These are phyloP conservation scores for Argentina silus DNA, from an alignment of 2,797 vertebrate species.

Conservation along the genomic window DNA sequence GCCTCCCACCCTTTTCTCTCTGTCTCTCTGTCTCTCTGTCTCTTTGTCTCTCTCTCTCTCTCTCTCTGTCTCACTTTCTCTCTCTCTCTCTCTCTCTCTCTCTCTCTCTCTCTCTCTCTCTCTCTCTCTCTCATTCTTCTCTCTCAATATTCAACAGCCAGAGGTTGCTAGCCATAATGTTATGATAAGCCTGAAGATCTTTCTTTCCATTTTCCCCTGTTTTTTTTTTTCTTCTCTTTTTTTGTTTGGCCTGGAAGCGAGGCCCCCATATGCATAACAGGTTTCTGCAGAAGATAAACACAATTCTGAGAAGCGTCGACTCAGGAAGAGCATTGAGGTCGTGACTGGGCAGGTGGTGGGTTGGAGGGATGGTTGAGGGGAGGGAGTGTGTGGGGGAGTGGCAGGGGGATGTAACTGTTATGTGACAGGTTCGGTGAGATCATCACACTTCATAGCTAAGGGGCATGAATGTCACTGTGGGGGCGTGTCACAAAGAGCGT, in stretches of 20 bases:
- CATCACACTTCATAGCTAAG: conserved; percentile 39
- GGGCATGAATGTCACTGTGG: conserved; percentile 54
- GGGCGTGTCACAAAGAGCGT: conserved; percentile 52
- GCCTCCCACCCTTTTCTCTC: not conserved
- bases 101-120: not conserved
- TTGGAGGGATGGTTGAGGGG: conserved; percentile 7
- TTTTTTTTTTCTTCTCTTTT: not conserved
- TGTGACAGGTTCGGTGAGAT: conserved; percentile 53
- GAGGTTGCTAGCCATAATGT: not conserved
- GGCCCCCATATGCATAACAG: not conserved
- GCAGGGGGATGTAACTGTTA: conserved; percentile 6
- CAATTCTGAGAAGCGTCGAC: conserved; percentile 59
- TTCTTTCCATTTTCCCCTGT: not conserved
- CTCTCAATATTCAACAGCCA: not conserved
- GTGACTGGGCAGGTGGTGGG: conserved; percentile 49
- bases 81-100: not conserved
- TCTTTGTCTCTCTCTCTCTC: no score
- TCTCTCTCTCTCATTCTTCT: not conserved
- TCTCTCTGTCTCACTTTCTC: no score
- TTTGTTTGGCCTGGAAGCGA: not conserved
- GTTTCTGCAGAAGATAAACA: conserved; percentile 44
- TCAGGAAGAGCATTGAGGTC: conserved; percentile 61
- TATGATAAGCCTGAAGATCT: not conserved
- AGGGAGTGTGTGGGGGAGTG: conserved; percentile 1
- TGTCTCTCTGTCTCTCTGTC: no score